Evolutionary conservation across 2,113 vertebrate genomes (phyloP), one percentile per base, ranked within the genome.

Genomic region (Pelmatolapia mariae): DNA sequence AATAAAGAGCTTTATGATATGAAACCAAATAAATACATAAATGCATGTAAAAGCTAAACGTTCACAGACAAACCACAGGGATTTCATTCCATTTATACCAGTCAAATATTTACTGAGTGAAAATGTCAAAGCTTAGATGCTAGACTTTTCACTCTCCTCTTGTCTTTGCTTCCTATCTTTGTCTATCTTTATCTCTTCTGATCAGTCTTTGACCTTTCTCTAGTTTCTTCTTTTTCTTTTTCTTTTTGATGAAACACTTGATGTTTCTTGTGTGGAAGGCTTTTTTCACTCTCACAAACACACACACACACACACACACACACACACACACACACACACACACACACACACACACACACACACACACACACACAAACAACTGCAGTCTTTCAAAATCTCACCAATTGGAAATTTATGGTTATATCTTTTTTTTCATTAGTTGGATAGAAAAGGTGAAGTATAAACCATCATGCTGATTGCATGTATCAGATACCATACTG

Each of bases 91-190:
- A 86, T 91, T 89, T 82, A 82, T 50, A 86, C 82, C 56, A 53
- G 8, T 53, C 24, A 87, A 83, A 86, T 56, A 22, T 82, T 87
- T 84, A 90, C 80, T 82, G 81, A 73, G 47, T 61, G 43, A 63
- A 83, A 89, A 87, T 68, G 85, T 90, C 82, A 89, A 86, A 89
- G 91, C 80, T 83, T 33, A 54, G 86, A 89, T 54, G 43, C 66
- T 89, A 84, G 13, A 68, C 83, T 80, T 50, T 54, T 61, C 79
- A 59, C 33, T 73, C 45, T 66, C 56, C 61, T 66, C 38, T 84
- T 85, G 78, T 92, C 87, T 84, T 82, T 79, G 36, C 85, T 86
- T 68, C 79, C 82, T 87, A 63, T 92, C 89, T 85, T 76, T 26
- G 80, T 63, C 43, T 80, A 59, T 87, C 16, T 91, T 85, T 87